A percentile compares a stretch with the other conserved stretches of the same genome.
Evolutionary conservation across 2,888 invertebrate genomes (phyloP).

Genomic region (Actias luna): DNA sequence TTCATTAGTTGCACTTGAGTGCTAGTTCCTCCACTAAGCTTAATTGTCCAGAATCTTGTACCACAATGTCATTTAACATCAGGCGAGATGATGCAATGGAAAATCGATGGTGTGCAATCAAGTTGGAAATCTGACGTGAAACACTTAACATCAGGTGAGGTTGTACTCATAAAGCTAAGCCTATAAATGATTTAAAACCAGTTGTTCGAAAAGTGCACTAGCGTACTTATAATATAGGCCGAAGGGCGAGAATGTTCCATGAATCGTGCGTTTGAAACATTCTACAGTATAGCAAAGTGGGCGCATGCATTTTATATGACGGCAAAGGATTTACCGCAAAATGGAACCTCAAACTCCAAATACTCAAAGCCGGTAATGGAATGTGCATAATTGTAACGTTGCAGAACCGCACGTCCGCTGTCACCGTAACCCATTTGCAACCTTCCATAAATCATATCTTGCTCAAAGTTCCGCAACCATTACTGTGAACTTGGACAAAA

Average conservation of each 20-base stretch:
- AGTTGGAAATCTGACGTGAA: too few relatives aligned
- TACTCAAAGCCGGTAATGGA: slow-evolving; percentile 35
- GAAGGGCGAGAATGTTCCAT: not conserved
- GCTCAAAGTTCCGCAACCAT: slow-evolving; percentile 26
- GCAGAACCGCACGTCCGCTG: slow-evolving; percentile 48
- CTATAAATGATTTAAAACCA: too few relatives aligned
- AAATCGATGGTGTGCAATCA: too few relatives aligned
- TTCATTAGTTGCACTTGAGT: too few relatives aligned
- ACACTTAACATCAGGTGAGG: too few relatives aligned
- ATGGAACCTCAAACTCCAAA: not conserved
- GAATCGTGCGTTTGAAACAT: not conserved
- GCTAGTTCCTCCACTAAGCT: too few relatives aligned
- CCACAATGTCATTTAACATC: too few relatives aligned
- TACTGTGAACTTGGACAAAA: slow-evolving; percentile 33
- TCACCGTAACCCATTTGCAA: slow-evolving; percentile 76
- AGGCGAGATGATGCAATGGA: too few relatives aligned
- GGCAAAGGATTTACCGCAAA: not conserved
- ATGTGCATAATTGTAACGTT: slow-evolving; percentile 61
- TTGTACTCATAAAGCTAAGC: too few relatives aligned
- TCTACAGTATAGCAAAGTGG: not conserved
- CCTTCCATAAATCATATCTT: slow-evolving; percentile 71
- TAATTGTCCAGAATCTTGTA: too few relatives aligned
- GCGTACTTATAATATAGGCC: not conserved
- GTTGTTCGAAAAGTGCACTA: not conserved
- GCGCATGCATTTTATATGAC: not conserved